These are phyloP conservation scores for Chloroceryle amazona DNA, from an alignment of 2,797 vertebrate species.

Conservation along the genomic window DNA sequence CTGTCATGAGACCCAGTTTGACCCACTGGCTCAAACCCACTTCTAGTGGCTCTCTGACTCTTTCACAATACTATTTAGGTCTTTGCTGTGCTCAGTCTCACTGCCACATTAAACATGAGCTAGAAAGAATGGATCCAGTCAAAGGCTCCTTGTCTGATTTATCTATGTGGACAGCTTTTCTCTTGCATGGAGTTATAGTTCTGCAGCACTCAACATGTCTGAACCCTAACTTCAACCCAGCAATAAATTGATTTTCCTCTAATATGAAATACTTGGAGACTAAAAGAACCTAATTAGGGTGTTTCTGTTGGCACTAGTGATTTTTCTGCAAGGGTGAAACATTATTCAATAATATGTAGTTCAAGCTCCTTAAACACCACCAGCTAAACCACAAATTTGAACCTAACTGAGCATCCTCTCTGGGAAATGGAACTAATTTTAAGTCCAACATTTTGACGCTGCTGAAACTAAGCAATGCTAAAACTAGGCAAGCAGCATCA, in stretches of 20 bases:
- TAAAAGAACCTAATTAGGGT: background rate
- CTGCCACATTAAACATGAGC: background rate
- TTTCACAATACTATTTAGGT: background rate
- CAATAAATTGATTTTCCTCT: slow-evolving; percentile 1
- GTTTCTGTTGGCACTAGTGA: slow-evolving; percentile 28
- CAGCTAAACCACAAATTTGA: slow-evolving; percentile 38
- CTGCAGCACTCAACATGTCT: background rate
- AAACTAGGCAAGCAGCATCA: background rate
- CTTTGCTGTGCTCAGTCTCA: background rate
- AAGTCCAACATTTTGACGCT: background rate
- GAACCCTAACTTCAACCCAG: background rate
- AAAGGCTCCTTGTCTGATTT: background rate
- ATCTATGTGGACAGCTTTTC: background rate
- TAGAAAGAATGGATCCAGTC: background rate
- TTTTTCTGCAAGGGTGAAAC: background rate
- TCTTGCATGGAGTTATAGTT: background rate
- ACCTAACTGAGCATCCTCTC: background rate
- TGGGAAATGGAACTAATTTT: background rate
- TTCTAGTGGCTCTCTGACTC: background rate
- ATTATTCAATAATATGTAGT: background rate
- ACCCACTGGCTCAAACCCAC: background rate
- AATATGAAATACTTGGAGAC: slow-evolving; percentile 39
- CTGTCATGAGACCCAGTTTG: background rate
- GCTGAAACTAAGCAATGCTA: background rate
- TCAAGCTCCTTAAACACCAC: background rate